Percentiles rank a stretch among this genome's conserved stretches.
Conservation (phyloP, 2,797 vertebrate genomes). For the Fistularia tabacaria region DNA sequence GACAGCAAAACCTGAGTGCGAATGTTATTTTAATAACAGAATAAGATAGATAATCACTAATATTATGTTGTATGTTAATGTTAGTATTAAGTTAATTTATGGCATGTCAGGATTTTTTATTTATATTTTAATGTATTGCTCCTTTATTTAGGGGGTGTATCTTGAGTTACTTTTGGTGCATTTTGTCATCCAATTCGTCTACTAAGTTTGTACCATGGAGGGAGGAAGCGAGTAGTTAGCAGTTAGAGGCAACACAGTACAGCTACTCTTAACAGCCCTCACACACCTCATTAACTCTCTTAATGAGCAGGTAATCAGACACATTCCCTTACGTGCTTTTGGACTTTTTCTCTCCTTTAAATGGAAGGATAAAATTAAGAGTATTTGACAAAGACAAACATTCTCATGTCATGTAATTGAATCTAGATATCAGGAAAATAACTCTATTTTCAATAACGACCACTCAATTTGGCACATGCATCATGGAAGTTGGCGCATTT, state of each 20-base stretch:
- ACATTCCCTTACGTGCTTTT: slow-evolving; percentile 70
- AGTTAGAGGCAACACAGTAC: slow-evolving; percentile 66
- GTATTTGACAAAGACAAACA: slow-evolving; percentile 50
- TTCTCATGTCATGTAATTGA: slow-evolving; percentile 42
- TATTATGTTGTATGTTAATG: not conserved
- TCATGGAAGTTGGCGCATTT: not conserved
- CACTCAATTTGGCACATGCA: slow-evolving; percentile 11
- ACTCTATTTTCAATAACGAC: slow-evolving; percentile 29
- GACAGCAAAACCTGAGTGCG: too few species aligned
- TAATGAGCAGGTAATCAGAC: slow-evolving; percentile 88
- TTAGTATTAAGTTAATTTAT: not conserved
- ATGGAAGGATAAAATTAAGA: slow-evolving; percentile 47
- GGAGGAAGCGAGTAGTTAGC: slow-evolving; percentile 67
- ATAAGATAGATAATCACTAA: not conserved
- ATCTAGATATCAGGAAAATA: slow-evolving; percentile 42
- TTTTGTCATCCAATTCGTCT: slow-evolving; percentile 31
- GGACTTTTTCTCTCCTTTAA: slow-evolving; percentile 36
- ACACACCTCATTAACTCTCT: slow-evolving; percentile 78
- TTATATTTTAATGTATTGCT: slow-evolving; percentile 21
- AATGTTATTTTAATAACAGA: too few species aligned
- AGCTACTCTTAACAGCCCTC: slow-evolving; percentile 67
- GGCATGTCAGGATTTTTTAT: slow-evolving; percentile 6
- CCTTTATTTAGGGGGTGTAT: slow-evolving; percentile 13
- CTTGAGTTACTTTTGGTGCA: slow-evolving; percentile 24
- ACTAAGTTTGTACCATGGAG: slow-evolving; percentile 46